A percentile compares a stretch with the other conserved stretches of the same genome.
Evolutionary conservation across 2,113 vertebrate species (phyloP).

Genomic region (Poeciliopsis occidentalis): DNA sequence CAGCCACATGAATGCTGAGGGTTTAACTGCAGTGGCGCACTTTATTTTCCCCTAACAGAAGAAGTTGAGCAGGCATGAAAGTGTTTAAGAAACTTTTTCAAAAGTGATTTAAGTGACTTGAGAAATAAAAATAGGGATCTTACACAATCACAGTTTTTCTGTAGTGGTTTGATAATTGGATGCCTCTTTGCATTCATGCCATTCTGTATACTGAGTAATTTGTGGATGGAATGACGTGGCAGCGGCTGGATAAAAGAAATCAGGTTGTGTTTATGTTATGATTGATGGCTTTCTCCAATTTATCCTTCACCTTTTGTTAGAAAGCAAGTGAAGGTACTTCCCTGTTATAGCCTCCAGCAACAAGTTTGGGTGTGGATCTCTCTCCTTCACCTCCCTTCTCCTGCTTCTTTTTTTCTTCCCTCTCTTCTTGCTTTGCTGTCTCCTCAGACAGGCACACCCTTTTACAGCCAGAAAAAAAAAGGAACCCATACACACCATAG

Average conservation of each 20-base stretch:
- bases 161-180: conserved; percentile 21
- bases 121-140: not conserved
- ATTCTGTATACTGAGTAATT: not conserved
- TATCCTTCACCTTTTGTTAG: not conserved
- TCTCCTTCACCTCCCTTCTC: conserved; percentile 58
- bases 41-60: conserved; percentile 52
- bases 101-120: not conserved
- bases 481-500: conserved; percentile 9
- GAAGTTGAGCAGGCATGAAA: not conserved
- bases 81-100: not conserved
- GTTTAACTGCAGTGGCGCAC: conserved; percentile 60
- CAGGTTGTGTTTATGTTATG: not conserved
- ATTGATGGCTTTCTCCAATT: conserved; percentile 19
- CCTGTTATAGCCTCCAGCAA: conserved; percentile 35
- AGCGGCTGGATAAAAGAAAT: not conserved
- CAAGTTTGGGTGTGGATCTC: conserved; percentile 75
- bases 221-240: not conserved
- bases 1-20: conserved; percentile 53
- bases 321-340: conserved; percentile 48
- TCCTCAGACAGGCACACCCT: conserved; percentile 73
- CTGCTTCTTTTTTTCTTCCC: conserved; percentile 49
- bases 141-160: not conserved
- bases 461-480: conserved; percentile 32
- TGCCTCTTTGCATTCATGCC: conserved; percentile 3
- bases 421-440: conserved; percentile 62